A percentile compares a stretch with the other conserved stretches of the same genome.
Evolutionary conservation across 2,797 vertebrate genomes (phyloP).

Genomic region (Bradypodion pumilum): DNA sequence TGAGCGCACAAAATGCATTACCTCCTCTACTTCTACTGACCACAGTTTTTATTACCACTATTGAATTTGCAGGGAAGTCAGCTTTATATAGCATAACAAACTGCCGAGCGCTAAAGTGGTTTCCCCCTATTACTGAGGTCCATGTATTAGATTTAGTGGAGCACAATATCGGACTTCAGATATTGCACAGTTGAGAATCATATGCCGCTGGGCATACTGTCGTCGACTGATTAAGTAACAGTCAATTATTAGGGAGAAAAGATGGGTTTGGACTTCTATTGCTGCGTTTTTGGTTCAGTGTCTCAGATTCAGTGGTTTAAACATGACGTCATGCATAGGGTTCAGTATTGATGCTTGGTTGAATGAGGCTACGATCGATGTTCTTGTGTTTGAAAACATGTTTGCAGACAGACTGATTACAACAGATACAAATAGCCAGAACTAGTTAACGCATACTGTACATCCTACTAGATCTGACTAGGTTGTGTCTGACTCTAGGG

Average conservation of each 20-base stretch:
- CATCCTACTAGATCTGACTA: too few relatives aligned
- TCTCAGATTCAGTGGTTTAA: too few relatives aligned
- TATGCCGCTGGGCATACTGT: constrained; percentile 77
- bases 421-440: too few relatives aligned
- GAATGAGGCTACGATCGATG: too few relatives aligned
- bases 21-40: constrained; percentile 73
- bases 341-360: too few relatives aligned
- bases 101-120: constrained; percentile 81
- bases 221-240: constrained; percentile 82
- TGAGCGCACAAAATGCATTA: constrained; percentile 79
- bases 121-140: constrained; percentile 82
- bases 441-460: too few relatives aligned
- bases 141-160: constrained; percentile 82
- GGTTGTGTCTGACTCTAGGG: too few relatives aligned
- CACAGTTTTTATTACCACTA: constrained; percentile 77
- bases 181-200: constrained; percentile 80
- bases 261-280: constrained; percentile 67
- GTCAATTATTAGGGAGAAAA: constrained; percentile 80
- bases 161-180: constrained; percentile 81
- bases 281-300: constrained; percentile 24
- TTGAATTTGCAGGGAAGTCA: constrained; percentile 81
- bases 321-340: too few relatives aligned
- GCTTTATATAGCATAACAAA: constrained; percentile 83
- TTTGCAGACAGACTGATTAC: too few relatives aligned
- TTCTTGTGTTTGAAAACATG: too few relatives aligned